A percentile compares a stretch with the other conserved stretches of the same genome.
Evolutionary conservation across 2,888 invertebrate species (phyloP).

Genomic region (Julus scandinavius): DNA sequence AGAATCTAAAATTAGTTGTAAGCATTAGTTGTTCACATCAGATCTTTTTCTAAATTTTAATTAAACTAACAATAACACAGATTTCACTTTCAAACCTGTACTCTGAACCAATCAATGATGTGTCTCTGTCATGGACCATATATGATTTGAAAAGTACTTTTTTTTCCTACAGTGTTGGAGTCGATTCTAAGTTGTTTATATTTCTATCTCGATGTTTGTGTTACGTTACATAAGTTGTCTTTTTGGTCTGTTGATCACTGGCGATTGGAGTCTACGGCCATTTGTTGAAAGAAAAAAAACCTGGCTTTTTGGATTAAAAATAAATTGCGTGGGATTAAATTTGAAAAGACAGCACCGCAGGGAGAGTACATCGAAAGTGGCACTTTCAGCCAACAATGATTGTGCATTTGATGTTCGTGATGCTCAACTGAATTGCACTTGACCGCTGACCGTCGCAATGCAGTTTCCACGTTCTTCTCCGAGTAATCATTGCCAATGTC

Average conservation of each 20-base stretch:
- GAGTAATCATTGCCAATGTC: slow-evolving; percentile 33
- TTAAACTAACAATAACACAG: too few relatives aligned
- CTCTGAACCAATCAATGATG: too few relatives aligned
- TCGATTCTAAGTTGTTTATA: not conserved
- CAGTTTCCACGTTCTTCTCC: not conserved
- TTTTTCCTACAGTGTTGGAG: not conserved
- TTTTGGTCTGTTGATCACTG: not conserved
- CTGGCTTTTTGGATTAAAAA: slow-evolving; percentile 20
- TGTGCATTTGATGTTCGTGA: not conserved
- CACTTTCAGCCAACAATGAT: slow-evolving; percentile 33
- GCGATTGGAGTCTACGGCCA: not conserved
- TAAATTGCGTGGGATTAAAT: slow-evolving; percentile 27
- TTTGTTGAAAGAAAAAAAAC: not conserved
- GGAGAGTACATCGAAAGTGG: not conserved
- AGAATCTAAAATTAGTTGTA: too few relatives aligned
- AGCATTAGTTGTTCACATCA: too few relatives aligned
- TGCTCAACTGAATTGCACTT: slow-evolving; percentile 33
- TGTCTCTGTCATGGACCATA: too few relatives aligned
- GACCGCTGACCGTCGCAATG: slow-evolving; percentile 26
- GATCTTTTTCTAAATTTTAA: too few relatives aligned
- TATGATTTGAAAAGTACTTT: too few relatives aligned
- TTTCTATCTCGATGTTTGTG: not conserved
- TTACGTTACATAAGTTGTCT: not conserved
- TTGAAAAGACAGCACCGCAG: slow-evolving; percentile 7
- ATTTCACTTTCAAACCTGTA: too few relatives aligned